Evolutionary conservation across 2,888 invertebrate genomes (phyloP).

Genomic region (Folsomia candida): DNA sequence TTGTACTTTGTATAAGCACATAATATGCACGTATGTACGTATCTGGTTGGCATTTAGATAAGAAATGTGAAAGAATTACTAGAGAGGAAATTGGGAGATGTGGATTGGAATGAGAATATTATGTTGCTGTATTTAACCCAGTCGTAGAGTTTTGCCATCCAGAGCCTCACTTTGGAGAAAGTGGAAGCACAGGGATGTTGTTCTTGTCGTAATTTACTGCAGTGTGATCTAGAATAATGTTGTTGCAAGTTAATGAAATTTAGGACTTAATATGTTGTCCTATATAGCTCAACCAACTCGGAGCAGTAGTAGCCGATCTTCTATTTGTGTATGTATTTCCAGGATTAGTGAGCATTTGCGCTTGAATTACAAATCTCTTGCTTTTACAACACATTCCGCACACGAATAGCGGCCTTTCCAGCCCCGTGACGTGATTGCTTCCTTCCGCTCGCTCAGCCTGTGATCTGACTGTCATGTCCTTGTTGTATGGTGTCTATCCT

Average conservation of each 20-base stretch:
- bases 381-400: neutral
- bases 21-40: too few species aligned
- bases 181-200: neutral
- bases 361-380: slow-evolving; percentile 9
- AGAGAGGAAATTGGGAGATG: neutral
- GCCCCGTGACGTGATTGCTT: too few species aligned
- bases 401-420: too few species aligned
- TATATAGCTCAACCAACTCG: neutral
- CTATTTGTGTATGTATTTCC: neutral
- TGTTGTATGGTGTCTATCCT: neutral
- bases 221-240: slow-evolving; percentile 21
- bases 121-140: neutral
- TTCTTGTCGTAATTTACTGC: slow-evolving; percentile 11
- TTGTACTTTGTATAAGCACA: neutral
- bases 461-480: neutral
- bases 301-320: neutral
- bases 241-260: slow-evolving; percentile 20
- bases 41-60: too few species aligned
- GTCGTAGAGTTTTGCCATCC: neutral
- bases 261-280: slow-evolving; percentile 19
- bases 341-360: slow-evolving; percentile 3
- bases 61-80: neutral
- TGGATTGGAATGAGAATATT: neutral
- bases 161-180: neutral
- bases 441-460: neutral